These are phyloP conservation scores for Phalacrocorax pelagicus DNA, from an alignment of 2,113 vertebrate genomes.

Conservation along the genomic window DNA sequence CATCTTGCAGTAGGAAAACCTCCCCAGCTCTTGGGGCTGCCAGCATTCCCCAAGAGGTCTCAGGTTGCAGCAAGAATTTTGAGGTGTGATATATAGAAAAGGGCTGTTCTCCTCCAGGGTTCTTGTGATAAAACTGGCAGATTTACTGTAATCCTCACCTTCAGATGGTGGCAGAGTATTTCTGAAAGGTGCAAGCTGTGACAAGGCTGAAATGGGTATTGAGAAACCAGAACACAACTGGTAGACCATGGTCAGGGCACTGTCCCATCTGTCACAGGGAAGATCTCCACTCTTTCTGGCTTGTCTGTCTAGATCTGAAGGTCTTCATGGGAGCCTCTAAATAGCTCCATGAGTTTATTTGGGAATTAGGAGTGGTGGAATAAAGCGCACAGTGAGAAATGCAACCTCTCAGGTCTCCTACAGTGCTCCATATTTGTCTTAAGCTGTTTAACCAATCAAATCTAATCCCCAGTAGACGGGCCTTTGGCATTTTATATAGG, in stretches of 20 bases:
- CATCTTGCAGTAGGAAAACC: background rate
- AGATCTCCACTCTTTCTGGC: background rate
- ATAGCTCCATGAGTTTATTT: background rate
- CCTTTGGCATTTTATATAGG: background rate
- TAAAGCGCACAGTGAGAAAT: background rate
- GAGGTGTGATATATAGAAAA: background rate
- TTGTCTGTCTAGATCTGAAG: background rate
- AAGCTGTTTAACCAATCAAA: background rate
- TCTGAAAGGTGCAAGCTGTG: background rate
- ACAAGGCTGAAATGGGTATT: background rate
- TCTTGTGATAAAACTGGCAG: background rate
- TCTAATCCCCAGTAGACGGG: background rate
- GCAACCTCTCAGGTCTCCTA: background rate
- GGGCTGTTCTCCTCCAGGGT: background rate
- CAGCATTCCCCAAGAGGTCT: background rate
- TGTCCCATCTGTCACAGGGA: background rate
- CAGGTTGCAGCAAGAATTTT: background rate
- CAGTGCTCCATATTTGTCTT: background rate
- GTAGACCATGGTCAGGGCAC: background rate
- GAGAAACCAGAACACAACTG: background rate
- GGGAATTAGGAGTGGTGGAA: background rate
- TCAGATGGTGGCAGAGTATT: background rate
- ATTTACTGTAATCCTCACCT: background rate
- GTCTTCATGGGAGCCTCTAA: background rate
- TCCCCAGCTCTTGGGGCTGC: background rate